Conservation (phyloP, 2,888 invertebrate species). For the Agrypnus murinus region DNA sequence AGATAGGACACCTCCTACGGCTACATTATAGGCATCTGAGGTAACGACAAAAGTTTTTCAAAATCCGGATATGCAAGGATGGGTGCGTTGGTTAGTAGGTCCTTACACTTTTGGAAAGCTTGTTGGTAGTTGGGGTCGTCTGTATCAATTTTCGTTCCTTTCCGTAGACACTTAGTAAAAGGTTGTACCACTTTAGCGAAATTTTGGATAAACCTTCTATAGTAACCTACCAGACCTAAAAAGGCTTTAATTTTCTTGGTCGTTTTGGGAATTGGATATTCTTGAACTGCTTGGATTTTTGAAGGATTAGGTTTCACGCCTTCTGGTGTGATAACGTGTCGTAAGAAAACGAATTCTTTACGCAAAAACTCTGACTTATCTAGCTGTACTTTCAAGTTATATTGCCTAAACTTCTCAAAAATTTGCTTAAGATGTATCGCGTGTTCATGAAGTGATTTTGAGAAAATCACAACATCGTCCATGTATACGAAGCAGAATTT, state of each 20-base stretch:
- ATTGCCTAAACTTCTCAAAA: constrained; percentile 37
- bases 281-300: constrained; percentile 36
- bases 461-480: no score
- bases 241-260: no score
- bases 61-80: constrained; percentile 43
- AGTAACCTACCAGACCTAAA: no score
- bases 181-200: constrained; percentile 39
- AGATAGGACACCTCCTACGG: no score
- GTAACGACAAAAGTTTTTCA: constrained; percentile 37
- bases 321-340: constrained; percentile 37
- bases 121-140: not conserved
- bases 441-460: no score
- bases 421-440: no score
- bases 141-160: constrained; percentile 8
- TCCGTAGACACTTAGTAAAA: constrained; percentile 23
- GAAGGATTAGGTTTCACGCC: constrained; percentile 50
- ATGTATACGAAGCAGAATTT: constrained; percentile 47
- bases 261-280: constrained; percentile 45
- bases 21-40: constrained; percentile 39
- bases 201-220: constrained; percentile 41
- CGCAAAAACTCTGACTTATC: no score
- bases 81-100: constrained; percentile 37
- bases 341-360: no score
- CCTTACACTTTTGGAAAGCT: constrained; percentile 35
- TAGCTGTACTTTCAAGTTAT: no score